These are phyloP conservation scores for Lutjanus erythropterus DNA, from an alignment of 2,113 vertebrate genomes.

Conservation along the genomic window DNA sequence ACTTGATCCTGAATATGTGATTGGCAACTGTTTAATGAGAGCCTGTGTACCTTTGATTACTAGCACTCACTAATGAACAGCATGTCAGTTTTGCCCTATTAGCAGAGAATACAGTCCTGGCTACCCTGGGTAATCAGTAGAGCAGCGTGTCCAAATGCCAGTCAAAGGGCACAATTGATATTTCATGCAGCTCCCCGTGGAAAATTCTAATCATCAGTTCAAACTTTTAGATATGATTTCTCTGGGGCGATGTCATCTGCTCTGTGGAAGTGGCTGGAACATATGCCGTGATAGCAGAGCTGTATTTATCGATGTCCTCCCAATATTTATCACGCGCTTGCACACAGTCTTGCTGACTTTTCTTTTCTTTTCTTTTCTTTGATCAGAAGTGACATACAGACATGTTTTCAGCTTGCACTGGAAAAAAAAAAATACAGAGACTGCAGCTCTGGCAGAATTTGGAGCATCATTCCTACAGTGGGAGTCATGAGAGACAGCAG, in stretches of 20 bases:
- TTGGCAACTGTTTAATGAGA: conserved; percentile 70
- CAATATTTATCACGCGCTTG: conserved; percentile 19
- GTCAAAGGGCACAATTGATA: conserved; percentile 72
- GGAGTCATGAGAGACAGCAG: not conserved
- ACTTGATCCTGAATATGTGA: conserved; percentile 60
- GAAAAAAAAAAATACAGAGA: conserved; percentile 14
- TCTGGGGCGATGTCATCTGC: conserved; percentile 42
- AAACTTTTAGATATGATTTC: conserved; percentile 33
- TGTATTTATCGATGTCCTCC: conserved; percentile 9
- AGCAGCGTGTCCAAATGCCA: conserved; percentile 67
- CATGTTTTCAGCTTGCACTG: not conserved
- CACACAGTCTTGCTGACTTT: not conserved
- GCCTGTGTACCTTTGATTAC: conserved; percentile 70
- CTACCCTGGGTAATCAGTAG: conserved; percentile 56
- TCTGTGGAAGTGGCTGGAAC: conserved; percentile 5
- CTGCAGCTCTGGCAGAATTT: conserved; percentile 1
- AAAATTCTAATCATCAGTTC: conserved; percentile 51
- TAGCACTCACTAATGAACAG: conserved; percentile 68
- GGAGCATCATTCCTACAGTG: not conserved
- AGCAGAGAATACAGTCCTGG: conserved; percentile 53
- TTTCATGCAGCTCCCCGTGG: conserved; percentile 59
- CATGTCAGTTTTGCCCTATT: conserved; percentile 65
- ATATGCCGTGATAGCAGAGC: conserved; percentile 4
- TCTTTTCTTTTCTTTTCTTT: conserved; percentile 3
- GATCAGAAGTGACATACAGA: not conserved